These are phyloP conservation scores for Priocnemis perturbator DNA, from an alignment of 2,888 invertebrate species.

Conservation along the genomic window DNA sequence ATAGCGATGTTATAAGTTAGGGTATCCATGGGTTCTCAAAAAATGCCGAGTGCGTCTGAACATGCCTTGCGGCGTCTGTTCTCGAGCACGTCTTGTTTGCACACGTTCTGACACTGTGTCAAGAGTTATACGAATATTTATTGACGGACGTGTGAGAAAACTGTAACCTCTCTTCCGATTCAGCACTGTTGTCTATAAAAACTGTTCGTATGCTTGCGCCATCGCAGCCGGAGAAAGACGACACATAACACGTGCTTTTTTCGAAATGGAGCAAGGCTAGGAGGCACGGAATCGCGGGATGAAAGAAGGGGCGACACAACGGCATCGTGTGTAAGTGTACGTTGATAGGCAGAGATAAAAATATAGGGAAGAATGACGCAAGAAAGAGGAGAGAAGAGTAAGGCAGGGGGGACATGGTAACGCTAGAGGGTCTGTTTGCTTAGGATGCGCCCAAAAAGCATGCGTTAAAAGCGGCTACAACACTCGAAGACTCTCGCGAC, in stretches of 20 bases:
- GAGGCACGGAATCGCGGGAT: too few relatives aligned
- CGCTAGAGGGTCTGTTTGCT: slow-evolving; percentile 57
- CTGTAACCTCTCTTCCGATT: slow-evolving; percentile 1
- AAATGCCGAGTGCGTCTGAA: too few relatives aligned
- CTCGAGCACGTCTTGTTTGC: slow-evolving; percentile 40
- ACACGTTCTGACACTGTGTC: slow-evolving; percentile 32
- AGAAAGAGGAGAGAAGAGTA: not conserved
- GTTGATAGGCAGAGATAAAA: too few relatives aligned
- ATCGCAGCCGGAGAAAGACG: not conserved
- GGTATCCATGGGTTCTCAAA: too few relatives aligned
- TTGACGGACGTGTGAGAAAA: slow-evolving; percentile 41
- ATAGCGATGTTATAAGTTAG: too few relatives aligned
- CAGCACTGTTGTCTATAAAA: too few relatives aligned
- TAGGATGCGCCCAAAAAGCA: slow-evolving; percentile 61
- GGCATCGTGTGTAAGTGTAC: too few relatives aligned
- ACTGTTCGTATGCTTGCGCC: not conserved
- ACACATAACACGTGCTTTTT: slow-evolving; percentile 1
- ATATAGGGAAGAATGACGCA: not conserved
- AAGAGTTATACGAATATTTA: slow-evolving; percentile 60
- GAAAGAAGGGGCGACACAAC: too few relatives aligned
- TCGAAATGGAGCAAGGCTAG: slow-evolving; percentile 1
- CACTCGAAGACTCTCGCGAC: slow-evolving; percentile 44
- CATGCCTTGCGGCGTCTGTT: not conserved
- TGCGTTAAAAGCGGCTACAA: slow-evolving; percentile 56
- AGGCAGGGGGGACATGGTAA: slow-evolving; percentile 15